phyloP scores from a whole-genome alignment of 2,888 invertebrate species.

The Drosophila formosana region DNA sequence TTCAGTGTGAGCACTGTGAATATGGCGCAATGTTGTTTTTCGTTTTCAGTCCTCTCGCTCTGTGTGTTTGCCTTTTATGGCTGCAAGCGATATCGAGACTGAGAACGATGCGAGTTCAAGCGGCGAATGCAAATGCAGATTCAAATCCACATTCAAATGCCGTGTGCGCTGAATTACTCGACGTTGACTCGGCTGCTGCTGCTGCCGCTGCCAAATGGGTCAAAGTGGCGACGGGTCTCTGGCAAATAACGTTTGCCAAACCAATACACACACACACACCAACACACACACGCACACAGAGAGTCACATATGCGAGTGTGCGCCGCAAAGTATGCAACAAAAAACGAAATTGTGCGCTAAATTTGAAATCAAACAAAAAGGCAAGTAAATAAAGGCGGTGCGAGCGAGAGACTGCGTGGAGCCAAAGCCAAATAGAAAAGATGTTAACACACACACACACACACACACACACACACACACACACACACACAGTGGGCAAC shows the following conservation, averaged over 20 bases:
- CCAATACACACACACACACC: conserved; percentile 53
- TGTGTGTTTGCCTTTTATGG: conserved; percentile 43
- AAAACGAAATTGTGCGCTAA: conserved; percentile 72
- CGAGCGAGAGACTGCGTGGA: conserved; percentile 65
- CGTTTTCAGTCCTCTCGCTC: conserved; percentile 20
- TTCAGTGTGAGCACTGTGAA: conserved; percentile 43
- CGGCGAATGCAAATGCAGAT: background rate
- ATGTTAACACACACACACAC: conserved; percentile 25
- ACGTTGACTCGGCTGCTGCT: conserved; percentile 52
- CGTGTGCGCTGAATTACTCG: conserved; percentile 61
- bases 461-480: conserved; percentile 53
- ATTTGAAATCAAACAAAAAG: conserved; percentile 76
- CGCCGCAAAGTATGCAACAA: conserved; percentile 59
- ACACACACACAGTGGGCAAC: conserved; percentile 35
- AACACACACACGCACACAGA: conserved; percentile 22
- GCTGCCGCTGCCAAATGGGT: conserved; percentile 69
- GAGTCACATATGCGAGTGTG: conserved; percentile 4
- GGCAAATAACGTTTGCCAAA: conserved; percentile 69
- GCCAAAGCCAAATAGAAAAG: conserved; percentile 75
- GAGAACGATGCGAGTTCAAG: background rate
- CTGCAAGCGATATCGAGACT: conserved; percentile 18
- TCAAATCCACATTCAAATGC: conserved; percentile 62
- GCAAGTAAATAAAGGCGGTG: conserved; percentile 64
- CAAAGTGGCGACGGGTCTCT: conserved; percentile 73
- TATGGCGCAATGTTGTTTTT: conserved; percentile 50